Conservation (phyloP, 2,113 vertebrate species). For the Cinclus cinclus region DNA sequence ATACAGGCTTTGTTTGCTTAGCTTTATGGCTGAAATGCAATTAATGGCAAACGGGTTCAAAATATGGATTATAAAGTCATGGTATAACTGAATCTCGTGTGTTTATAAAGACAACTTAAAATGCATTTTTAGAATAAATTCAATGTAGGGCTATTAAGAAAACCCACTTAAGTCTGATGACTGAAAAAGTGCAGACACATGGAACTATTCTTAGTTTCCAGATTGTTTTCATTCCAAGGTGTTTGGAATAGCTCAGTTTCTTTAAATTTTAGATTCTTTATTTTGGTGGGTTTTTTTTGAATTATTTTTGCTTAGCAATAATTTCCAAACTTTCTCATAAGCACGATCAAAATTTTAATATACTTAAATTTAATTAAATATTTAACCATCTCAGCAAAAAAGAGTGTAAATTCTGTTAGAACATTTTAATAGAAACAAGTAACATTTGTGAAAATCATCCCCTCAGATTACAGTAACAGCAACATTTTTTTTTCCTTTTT, state of each 20-base stretch:
- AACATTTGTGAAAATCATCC: neutral
- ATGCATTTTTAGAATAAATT: neutral
- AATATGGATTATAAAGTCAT: neutral
- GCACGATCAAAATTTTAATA: neutral
- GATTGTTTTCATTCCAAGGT: conserved; percentile 7
- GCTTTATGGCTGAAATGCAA: neutral
- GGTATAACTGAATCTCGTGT: neutral
- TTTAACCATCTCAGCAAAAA: neutral
- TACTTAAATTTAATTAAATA: neutral
- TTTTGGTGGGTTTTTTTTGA: neutral
- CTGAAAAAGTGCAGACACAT: neutral
- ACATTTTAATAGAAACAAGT: neutral
- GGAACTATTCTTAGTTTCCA: conserved; percentile 3
- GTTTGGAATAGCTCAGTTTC: neutral
- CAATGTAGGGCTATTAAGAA: neutral
- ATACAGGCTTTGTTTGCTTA: neutral
- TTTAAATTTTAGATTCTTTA: neutral
- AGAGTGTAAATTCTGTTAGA: neutral
- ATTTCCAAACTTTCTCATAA: neutral
- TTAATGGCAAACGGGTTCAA: neutral
- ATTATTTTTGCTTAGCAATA: neutral
- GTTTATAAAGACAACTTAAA: neutral
- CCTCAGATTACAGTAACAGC: neutral
- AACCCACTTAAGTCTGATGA: neutral
- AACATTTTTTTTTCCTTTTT: neutral